Conservation (phyloP, 1,140 invertebrate species). For the Zophobas atratus region DNA sequence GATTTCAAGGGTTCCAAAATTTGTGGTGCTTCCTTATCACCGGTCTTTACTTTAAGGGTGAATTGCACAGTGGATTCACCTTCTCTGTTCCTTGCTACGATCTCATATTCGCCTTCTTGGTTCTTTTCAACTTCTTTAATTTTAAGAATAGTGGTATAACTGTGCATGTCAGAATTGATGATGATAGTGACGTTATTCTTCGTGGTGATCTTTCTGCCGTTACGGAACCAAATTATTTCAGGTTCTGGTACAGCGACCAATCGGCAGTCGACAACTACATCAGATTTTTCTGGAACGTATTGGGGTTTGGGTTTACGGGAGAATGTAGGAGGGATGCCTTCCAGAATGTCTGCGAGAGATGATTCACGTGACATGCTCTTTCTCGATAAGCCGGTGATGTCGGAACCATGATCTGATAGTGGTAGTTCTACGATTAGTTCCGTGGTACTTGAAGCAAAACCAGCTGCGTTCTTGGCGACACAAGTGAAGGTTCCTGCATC, state of each 20-base stretch:
- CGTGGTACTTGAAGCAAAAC: slow-evolving; percentile 93
- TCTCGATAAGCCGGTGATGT: slow-evolving; percentile 83
- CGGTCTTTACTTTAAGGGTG: slow-evolving; percentile 86
- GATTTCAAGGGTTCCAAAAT: slow-evolving; percentile 85
- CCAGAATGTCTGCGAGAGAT: slow-evolving; percentile 90
- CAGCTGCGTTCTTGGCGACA: slow-evolving; percentile 95
- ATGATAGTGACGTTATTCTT: slow-evolving; percentile 79
- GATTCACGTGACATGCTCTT: slow-evolving; percentile 90
- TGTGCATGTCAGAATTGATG: slow-evolving; percentile 90
- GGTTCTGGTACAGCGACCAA: slow-evolving; percentile 92
- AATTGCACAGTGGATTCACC: slow-evolving; percentile 89
- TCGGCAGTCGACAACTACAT: slow-evolving; percentile 87
- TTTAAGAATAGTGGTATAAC: slow-evolving; percentile 87
- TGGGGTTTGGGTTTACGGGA: slow-evolving; percentile 88
- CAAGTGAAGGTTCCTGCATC: slow-evolving; percentile 97
- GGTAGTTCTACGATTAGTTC: slow-evolving; percentile 91
- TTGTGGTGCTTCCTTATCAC: slow-evolving; percentile 83
- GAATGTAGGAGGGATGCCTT: slow-evolving; percentile 95
- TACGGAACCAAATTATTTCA: slow-evolving; percentile 87
- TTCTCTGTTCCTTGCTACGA: slow-evolving; percentile 90
- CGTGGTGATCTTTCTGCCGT: slow-evolving; percentile 80
- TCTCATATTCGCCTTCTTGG: slow-evolving; percentile 92
- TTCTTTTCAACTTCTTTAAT: slow-evolving; percentile 83
- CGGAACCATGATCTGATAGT: slow-evolving; percentile 90
- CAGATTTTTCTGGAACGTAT: slow-evolving; percentile 84